phyloP scores from a whole-genome alignment of 2,888 invertebrate genomes.

The Blastobasis lacticolella region DNA sequence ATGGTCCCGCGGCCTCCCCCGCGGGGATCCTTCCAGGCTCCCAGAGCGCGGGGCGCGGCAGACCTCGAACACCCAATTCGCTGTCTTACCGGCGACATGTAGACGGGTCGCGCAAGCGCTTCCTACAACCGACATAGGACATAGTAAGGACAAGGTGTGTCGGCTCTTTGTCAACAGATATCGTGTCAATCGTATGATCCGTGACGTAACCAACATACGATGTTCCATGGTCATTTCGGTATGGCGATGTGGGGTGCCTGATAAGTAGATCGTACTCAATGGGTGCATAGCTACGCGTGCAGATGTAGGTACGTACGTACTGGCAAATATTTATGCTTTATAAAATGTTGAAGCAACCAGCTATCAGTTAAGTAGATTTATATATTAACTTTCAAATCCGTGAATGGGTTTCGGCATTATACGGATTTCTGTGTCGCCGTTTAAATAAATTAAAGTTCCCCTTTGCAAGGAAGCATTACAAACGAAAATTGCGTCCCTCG shows the following conservation, averaged over 20 bases:
- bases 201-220: constrained; percentile 3
- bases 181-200: constrained; percentile 6
- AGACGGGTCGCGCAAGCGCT: constrained; percentile 2
- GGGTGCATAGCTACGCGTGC: no score
- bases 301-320: no score
- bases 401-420: no score
- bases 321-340: no score
- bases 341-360: no score
- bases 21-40: no score
- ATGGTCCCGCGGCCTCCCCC: no score
- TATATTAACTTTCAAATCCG: no score
- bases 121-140: constrained; percentile 5
- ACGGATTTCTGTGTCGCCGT: constrained; percentile 7
- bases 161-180: constrained; percentile 1
- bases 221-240: no score
- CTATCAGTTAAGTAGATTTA: no score
- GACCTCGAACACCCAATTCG: no score
- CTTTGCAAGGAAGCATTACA: constrained; percentile 30
- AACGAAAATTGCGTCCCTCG: constrained; percentile 30
- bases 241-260: constrained; percentile 10
- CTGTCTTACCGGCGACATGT: neutral
- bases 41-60: no score
- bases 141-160: constrained; percentile 5
- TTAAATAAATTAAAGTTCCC: constrained; percentile 34
- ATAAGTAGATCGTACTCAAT: constrained; percentile 4